Evolutionary conservation across 2,888 invertebrate species (phyloP), one percentile per base, ranked within the genome.

Genomic region (Tetropium fuscum): DNA sequence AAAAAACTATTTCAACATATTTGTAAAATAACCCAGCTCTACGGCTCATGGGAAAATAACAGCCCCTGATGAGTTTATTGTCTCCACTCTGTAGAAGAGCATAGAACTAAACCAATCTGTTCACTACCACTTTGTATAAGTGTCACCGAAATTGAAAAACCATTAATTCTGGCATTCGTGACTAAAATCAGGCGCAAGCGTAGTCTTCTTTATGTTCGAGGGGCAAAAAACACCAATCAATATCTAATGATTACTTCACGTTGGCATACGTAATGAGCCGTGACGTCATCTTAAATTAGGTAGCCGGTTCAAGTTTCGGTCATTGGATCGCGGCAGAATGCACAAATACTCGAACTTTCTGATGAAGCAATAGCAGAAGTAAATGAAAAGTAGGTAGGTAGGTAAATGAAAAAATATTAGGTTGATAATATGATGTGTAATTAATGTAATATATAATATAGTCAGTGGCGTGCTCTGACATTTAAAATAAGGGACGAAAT

Each of bases 171-270:
- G 41, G 58, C 70, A 75, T 78, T 78, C 77, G 75, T 75, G 77
- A 76, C 74, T 70, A 67, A 64, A 59, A 66, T 66, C 59, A 58
- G 53, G 72, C 78, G 78, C 78, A 74, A 64, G 77, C 77, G 78
- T 73, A 64, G 64, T 64, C 61, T 61, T 69, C 61, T 63, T 68
- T 65, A 66, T 73, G 66, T 63, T 64, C 53, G 69, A 64, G 75
- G 77, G 75, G 74, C 74, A 78, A 80, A 78, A 80, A 79, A 77
- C 74, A 75, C 74, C 78, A 81, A 81, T 81, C 80, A 78, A 81
- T 81, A 81, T 79, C 78, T 78, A 80, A 81, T 81, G 80, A 81
- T 80, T 79, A 76, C 78, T 77, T 73, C 77, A 78, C 78, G 79
- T 75, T 78, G 73, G 80, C 79, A 80, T 80, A 80, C 78, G 77